These are phyloP conservation scores for Botia kubotai DNA, from an alignment of 2,797 vertebrate genomes.

Conservation along the genomic window DNA sequence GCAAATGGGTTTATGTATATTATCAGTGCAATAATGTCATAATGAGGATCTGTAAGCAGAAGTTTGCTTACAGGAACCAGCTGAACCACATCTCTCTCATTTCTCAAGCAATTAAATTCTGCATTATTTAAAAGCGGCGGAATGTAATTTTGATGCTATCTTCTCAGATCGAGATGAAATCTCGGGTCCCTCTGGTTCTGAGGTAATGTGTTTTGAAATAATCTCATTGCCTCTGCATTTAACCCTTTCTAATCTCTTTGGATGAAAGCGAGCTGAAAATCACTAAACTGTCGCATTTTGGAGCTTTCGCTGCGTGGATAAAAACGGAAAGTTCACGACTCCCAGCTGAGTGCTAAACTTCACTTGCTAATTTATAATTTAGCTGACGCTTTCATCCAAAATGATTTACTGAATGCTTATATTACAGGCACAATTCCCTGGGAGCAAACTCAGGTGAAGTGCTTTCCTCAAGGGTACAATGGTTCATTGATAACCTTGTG, in stretches of 20 bases:
- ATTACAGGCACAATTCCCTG: not conserved
- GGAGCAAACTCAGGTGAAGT: conserved; percentile 30
- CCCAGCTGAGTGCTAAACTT: not conserved
- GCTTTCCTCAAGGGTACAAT: not conserved
- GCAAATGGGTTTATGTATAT: conserved; percentile 13
- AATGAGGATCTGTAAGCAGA: conserved; percentile 27
- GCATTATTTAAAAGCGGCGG: conserved; percentile 39
- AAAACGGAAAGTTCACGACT: not conserved
- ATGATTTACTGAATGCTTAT: conserved; percentile 5
- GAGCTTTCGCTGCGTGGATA: not conserved
- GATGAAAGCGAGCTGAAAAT: not conserved
- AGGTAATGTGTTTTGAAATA: conserved; percentile 21
- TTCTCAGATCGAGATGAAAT: conserved; percentile 24
- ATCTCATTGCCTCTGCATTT: conserved; percentile 35
- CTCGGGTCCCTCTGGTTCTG: conserved; percentile 29
- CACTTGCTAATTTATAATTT: conserved; percentile 10
- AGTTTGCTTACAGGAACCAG: conserved; percentile 7
- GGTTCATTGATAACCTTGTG: conserved; percentile 16
- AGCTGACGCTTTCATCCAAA: not conserved
- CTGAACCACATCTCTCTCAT: conserved; percentile 29
- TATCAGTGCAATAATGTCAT: conserved; percentile 9
- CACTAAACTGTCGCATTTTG: not conserved
- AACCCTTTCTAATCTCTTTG: conserved; percentile 10
- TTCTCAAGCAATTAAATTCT: conserved; percentile 40
- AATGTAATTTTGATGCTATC: conserved; percentile 33